Conservation (phyloP, 2,888 invertebrate genomes). For the Leucania comma region DNA sequence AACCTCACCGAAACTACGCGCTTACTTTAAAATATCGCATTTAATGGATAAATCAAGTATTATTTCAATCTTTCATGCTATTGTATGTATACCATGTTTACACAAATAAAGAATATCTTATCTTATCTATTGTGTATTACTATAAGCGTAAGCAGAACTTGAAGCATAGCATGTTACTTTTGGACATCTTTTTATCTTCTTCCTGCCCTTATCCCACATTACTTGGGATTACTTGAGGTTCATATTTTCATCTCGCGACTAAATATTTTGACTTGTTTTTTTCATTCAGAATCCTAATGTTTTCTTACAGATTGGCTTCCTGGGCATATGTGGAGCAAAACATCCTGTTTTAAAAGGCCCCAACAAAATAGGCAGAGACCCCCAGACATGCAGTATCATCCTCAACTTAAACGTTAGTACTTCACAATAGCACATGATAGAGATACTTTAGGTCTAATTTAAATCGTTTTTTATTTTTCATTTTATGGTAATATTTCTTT, state of each 20-base stretch:
- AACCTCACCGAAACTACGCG: conserved; percentile 11
- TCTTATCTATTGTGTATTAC: too few species aligned
- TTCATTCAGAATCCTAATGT: neutral
- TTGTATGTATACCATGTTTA: too few species aligned
- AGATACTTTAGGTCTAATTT: too few species aligned
- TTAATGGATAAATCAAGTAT: neutral
- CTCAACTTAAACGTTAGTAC: conserved; percentile 82
- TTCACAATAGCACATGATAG: neutral
- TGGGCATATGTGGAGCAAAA: conserved; percentile 84
- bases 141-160: neutral
- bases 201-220: too few species aligned
- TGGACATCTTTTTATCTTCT: neutral
- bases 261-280: neutral
- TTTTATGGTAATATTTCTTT: neutral
- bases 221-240: too few species aligned
- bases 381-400: conserved; percentile 81
- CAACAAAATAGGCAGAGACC: conserved; percentile 86
- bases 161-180: neutral
- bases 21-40: neutral
- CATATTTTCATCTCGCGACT: too few species aligned
- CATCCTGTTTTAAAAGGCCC: conserved; percentile 83
- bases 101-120: too few species aligned
- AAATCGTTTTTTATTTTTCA: neutral
- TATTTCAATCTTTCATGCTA: too few species aligned
- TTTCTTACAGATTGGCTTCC: conserved; percentile 81